These are phyloP conservation scores for Notolabrus celidotus DNA, from an alignment of 2,797 vertebrate genomes.

Conservation along the genomic window DNA sequence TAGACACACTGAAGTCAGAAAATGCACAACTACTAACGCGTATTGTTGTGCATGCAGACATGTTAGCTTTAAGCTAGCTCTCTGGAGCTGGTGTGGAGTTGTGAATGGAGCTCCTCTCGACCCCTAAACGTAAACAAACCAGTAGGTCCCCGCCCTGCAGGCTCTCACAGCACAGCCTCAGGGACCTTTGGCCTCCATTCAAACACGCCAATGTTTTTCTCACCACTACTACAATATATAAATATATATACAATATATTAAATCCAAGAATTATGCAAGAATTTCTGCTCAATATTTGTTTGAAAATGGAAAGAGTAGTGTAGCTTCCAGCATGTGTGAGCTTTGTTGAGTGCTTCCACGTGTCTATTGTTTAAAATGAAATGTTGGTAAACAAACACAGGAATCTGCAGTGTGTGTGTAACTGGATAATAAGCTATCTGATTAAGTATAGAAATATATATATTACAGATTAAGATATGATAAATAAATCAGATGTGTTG, in stretches of 20 bases:
- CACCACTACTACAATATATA: too few species aligned
- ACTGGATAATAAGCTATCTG: too few species aligned
- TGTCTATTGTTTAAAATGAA: too few species aligned
- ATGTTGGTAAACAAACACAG: too few species aligned
- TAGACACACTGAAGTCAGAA: not conserved
- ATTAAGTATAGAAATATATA: too few species aligned
- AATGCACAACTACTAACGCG: not conserved
- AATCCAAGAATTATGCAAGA: too few species aligned
- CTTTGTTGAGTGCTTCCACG: too few species aligned
- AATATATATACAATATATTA: rapidly evolving
- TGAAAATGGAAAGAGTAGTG: rapidly evolving
- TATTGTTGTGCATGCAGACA: constrained; percentile 10
- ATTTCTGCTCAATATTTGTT: rapidly evolving
- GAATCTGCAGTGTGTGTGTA: too few species aligned
- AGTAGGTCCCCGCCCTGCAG: constrained; percentile 69
- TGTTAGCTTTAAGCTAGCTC: constrained; percentile 4
- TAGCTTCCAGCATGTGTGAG: not conserved
- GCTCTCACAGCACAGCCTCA: constrained; percentile 28
- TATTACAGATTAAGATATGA: too few species aligned
- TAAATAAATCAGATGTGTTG: too few species aligned
- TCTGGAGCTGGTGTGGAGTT: constrained; percentile 19
- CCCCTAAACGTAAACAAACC: constrained; percentile 82
- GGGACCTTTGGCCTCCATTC: constrained; percentile 37
- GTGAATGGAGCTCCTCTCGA: constrained; percentile 66
- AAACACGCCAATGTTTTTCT: rapidly evolving